phyloP scores from a whole-genome alignment of 2,797 vertebrate species.

The Gobionotothen gibberifrons region DNA sequence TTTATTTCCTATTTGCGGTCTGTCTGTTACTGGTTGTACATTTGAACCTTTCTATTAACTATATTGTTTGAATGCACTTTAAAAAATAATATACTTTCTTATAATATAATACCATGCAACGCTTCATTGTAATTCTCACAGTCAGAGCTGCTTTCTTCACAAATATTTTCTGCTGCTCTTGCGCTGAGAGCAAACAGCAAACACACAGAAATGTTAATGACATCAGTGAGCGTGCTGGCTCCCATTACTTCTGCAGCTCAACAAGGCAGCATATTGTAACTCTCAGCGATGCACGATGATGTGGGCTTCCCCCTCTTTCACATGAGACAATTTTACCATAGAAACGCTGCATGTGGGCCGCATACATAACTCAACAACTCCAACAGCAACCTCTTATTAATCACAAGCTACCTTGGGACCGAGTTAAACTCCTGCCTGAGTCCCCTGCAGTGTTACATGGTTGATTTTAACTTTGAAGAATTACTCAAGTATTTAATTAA shows the following conservation, averaged over 20 bases:
- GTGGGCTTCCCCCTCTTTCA: slow-evolving; percentile 52
- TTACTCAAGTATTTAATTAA: background rate
- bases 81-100: slow-evolving; percentile 3
- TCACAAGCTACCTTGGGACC: slow-evolving; percentile 9
- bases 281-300: slow-evolving; percentile 20
- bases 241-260: slow-evolving; percentile 74
- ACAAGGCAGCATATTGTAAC: slow-evolving; percentile 78
- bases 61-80: background rate
- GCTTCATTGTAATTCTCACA: background rate
- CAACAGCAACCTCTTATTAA: slow-evolving; percentile 20
- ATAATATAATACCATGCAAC: background rate
- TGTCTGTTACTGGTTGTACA: background rate
- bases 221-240: slow-evolving; percentile 68
- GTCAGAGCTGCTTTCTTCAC: background rate
- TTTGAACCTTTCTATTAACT: background rate
- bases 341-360: slow-evolving; percentile 21
- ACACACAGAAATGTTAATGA: slow-evolving; percentile 60
- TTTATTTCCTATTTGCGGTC: background rate
- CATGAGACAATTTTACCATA: slow-evolving; percentile 61
- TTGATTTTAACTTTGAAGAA: background rate
- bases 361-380: slow-evolving; percentile 17
- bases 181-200: slow-evolving; percentile 2
- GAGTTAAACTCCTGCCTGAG: background rate
- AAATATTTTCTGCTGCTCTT: slow-evolving; percentile 22
- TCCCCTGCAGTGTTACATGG: background rate